Evolutionary conservation across 2,797 vertebrate species (phyloP).

Genomic region (Trachops cirrhosus): DNA sequence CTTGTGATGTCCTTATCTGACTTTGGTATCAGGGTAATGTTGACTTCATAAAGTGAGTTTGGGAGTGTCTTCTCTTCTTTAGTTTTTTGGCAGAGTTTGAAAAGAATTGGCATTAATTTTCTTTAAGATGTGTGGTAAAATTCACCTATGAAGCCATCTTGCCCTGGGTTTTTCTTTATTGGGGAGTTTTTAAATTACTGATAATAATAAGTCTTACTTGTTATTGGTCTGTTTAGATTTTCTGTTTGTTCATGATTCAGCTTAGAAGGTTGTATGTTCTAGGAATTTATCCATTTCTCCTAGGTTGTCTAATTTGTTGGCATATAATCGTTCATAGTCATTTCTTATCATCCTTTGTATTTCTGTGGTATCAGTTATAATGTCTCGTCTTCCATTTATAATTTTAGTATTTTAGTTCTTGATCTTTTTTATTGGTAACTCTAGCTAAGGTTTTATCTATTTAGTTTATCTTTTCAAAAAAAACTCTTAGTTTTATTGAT

Average conservation of each 20-base stretch:
- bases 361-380: neutral
- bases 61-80: neutral
- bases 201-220: neutral
- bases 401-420: neutral
- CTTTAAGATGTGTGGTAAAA: neutral
- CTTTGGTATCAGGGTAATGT: neutral
- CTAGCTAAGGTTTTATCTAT: neutral
- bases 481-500: no score
- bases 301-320: neutral
- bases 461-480: neutral
- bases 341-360: neutral
- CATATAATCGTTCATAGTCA: neutral
- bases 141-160: neutral
- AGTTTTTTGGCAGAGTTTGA: neutral
- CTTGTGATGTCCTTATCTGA: neutral
- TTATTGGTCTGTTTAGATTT: neutral
- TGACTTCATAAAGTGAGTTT: neutral
- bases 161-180: neutral
- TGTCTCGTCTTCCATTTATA: neutral
- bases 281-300: neutral
- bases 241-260: neutral
- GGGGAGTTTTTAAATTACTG: neutral
- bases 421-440: neutral
- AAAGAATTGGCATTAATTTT: neutral
- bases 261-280: neutral